phyloP scores from a whole-genome alignment of 2,888 invertebrate genomes.

The Acanthosepion esculentum region DNA sequence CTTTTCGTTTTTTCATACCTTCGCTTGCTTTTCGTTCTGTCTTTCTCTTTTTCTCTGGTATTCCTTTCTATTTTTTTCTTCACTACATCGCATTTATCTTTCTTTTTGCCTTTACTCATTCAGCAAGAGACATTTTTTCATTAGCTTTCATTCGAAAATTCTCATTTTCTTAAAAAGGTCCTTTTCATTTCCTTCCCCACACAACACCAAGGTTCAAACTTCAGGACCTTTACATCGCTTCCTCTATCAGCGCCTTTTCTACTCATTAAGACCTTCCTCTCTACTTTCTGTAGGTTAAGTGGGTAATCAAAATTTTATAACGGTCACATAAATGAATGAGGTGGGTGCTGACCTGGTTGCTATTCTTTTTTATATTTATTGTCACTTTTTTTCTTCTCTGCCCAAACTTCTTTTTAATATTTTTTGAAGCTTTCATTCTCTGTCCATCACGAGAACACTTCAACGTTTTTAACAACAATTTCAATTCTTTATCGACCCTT shows the following conservation, averaged over 20 bases:
- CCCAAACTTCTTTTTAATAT: neutral
- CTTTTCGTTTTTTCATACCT: no score
- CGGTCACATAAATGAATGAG: neutral
- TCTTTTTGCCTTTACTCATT: no score
- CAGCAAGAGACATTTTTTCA: no score
- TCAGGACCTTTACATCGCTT: no score
- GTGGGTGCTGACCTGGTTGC: neutral
- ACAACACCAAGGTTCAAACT: no score
- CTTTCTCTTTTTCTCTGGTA: no score
- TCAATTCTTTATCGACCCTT: neutral
- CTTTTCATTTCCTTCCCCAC: no score
- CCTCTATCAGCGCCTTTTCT: neutral
- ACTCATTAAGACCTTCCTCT: neutral
- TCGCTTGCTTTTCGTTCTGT: no score
- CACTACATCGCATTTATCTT: no score
- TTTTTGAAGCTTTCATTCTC: conserved; percentile 22
- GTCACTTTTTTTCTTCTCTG: neutral
- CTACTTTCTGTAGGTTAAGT: neutral
- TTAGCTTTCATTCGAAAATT: no score
- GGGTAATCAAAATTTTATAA: neutral
- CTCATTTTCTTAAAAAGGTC: no score
- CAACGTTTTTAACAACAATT: neutral
- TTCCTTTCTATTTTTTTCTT: no score
- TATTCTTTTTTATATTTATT: neutral
- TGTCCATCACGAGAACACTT: neutral